phyloP scores from a whole-genome alignment of 2,888 invertebrate genomes.

The Stratiomys singularior region DNA sequence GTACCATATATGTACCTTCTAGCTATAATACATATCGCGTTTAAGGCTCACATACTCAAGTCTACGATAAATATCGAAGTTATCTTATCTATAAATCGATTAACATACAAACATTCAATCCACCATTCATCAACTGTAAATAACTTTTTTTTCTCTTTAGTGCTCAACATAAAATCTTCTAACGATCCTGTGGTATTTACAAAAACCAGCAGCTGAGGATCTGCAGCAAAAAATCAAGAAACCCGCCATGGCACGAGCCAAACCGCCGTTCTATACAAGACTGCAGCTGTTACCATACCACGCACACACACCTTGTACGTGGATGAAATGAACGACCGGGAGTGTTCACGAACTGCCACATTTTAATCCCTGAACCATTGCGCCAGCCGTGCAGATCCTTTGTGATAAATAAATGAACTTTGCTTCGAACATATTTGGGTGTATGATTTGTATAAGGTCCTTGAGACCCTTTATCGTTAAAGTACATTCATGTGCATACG shows the following conservation, averaged over 20 bases:
- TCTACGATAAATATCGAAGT: too few relatives aligned
- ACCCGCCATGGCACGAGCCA: conserved; percentile 26
- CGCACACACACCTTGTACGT: neutral
- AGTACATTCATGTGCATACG: too few relatives aligned
- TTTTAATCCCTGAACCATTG: neutral
- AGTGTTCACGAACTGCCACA: neutral
- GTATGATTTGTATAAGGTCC: neutral
- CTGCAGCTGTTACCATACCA: conserved; percentile 7
- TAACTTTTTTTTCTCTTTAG: neutral
- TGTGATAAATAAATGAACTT: conserved; percentile 13
- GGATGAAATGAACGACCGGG: neutral
- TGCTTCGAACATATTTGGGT: neutral
- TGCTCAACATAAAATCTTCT: neutral
- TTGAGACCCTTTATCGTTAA: too few relatives aligned
- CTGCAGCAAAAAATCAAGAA: neutral
- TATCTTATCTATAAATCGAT: too few relatives aligned
- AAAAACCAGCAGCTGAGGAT: neutral
- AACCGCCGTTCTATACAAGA: neutral
- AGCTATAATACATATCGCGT: too few relatives aligned
- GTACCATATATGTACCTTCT: too few relatives aligned
- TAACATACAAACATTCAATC: too few relatives aligned
- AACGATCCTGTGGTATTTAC: neutral
- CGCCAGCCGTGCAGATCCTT: neutral
- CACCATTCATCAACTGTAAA: neutral
- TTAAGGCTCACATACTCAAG: too few relatives aligned